Base-by-base conservation (phyloP, 2,113 vertebrate genomes). In the Gymnorhina tibicen region DNA sequence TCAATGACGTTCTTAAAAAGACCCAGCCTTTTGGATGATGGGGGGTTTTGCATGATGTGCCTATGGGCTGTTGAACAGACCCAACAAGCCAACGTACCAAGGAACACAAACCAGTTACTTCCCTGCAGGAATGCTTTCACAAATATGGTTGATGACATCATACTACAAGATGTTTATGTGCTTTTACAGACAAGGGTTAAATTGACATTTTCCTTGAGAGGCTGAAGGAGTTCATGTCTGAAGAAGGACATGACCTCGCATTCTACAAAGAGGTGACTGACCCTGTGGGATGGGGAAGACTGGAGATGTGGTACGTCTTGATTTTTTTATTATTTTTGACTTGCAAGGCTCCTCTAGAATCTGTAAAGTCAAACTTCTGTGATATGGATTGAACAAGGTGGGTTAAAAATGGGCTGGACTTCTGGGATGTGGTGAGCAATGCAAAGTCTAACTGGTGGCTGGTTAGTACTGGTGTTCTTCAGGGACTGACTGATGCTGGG, bases 61-160 rank as follows among this genome's bases (percentile, higher is more conserved):
- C 26, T 37, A 6, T 0, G 6, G 17, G 28, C 44, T 46, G 52
- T 20, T 30, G 35, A 77, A 66, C 20, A 33, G 53, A 56, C 26
- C 19, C 13, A 24, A 11, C 14, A 64, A 52, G 52, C 3, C 2
- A 1, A 12, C 0, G 3, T 3, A n/a, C 19, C 44, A 64, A 58
- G 8, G 26, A 83, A 69, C 7, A 35, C 41, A 50, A 59, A 37
- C 17, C 66, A 50, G 26, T 27, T 20, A 24, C 32, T 30, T 39
- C 39, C 18, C 58, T 33, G 14, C 39, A 82, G 33, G 39, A 80
- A 46, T 0, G 5, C 63, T n/a, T 81, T 28, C 50, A 49, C 68
- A 55, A 56, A 46, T 49, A 35, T 17, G 32, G 42, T 10, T 37
- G 49, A 66, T 69, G 46, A 84, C 35, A 49, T 32, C 33, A 22